Conservation (phyloP, 2,113 vertebrate genomes). For the Neodon shergylaensis region DNA sequence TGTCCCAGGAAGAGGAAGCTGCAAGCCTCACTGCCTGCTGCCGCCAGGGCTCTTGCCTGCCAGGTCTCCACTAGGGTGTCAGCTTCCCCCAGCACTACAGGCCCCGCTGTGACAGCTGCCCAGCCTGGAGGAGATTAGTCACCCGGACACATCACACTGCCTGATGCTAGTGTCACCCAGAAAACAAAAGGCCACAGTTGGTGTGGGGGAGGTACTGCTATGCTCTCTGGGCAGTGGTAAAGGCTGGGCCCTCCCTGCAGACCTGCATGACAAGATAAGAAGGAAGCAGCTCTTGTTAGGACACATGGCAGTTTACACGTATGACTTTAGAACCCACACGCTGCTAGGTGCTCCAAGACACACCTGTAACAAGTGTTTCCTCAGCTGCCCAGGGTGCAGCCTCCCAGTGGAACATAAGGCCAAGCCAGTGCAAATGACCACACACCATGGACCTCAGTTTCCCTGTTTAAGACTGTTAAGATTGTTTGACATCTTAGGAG, state of each 20-base stretch:
- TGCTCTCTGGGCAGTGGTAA: neutral
- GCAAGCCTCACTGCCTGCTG: neutral
- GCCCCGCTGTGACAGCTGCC: slow-evolving; percentile 76
- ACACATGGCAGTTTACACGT: accelerated
- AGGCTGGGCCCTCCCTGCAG: neutral
- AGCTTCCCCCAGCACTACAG: slow-evolving; percentile 60
- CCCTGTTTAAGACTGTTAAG: neutral
- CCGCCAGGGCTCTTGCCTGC: neutral
- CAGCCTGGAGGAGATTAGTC: slow-evolving; percentile 77
- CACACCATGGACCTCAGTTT: neutral
- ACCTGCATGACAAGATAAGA: neutral
- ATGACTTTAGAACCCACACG: accelerated
- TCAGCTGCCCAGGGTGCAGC: neutral
- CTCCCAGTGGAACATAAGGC: neutral
- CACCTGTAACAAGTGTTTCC: neutral
- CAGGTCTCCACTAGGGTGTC: slow-evolving; percentile 51
- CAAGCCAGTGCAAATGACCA: neutral
- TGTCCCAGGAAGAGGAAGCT: neutral
- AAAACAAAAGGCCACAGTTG: slow-evolving; percentile 80
- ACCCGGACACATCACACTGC: slow-evolving; percentile 64
- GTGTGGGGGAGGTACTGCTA: slow-evolving; percentile 11
- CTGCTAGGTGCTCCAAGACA: neutral
- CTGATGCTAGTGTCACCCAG: slow-evolving; percentile 79
- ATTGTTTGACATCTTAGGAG: neutral
- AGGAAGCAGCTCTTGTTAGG: neutral